Evolutionary conservation across 1,140 invertebrate species (phyloP).

Genomic region (Drosophila albomicans): DNA sequence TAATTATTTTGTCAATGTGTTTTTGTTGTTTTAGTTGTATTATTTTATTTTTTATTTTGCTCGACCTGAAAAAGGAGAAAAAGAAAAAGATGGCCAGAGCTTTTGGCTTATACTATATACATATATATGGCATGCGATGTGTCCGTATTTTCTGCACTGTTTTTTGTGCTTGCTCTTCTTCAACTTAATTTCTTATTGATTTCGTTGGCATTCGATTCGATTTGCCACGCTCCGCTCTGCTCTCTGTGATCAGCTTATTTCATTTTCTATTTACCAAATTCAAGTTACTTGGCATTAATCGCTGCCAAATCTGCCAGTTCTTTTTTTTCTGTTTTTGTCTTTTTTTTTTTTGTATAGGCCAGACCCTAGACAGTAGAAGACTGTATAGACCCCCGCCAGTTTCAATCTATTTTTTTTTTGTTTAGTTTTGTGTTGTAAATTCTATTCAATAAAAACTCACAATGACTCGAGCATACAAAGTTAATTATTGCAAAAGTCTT

Average conservation of each 20-base stretch:
- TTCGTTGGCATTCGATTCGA: constrained; percentile 31
- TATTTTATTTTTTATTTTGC: constrained; percentile 1
- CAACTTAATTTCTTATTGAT: constrained; percentile 33
- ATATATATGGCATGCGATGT: constrained; percentile 2
- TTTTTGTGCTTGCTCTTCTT: not conserved
- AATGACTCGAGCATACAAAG: constrained; percentile 43
- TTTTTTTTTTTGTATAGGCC: constrained; percentile 9
- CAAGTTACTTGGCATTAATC: constrained; percentile 52
- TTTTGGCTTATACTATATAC: constrained; percentile 22
- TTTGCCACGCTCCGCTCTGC: constrained; percentile 31
- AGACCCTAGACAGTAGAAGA: not conserved
- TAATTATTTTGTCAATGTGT: constrained; percentile 78
- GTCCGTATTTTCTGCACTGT: constrained; percentile 7
- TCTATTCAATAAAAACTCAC: constrained; percentile 53
- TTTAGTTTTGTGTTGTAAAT: constrained; percentile 24
- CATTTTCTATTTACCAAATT: constrained; percentile 32
- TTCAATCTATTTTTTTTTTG: constrained; percentile 2
- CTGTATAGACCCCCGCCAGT: not conserved
- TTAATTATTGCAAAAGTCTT: constrained; percentile 61
- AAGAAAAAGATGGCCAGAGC: constrained; percentile 11
- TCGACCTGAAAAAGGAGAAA: constrained; percentile 36
- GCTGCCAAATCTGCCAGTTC: constrained; percentile 39
- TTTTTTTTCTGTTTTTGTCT: not conserved
- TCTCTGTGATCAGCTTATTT: constrained; percentile 38
- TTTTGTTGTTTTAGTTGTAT: not conserved